Conservation (phyloP, 2,113 vertebrate genomes). For the Furnarius figulus region DNA sequence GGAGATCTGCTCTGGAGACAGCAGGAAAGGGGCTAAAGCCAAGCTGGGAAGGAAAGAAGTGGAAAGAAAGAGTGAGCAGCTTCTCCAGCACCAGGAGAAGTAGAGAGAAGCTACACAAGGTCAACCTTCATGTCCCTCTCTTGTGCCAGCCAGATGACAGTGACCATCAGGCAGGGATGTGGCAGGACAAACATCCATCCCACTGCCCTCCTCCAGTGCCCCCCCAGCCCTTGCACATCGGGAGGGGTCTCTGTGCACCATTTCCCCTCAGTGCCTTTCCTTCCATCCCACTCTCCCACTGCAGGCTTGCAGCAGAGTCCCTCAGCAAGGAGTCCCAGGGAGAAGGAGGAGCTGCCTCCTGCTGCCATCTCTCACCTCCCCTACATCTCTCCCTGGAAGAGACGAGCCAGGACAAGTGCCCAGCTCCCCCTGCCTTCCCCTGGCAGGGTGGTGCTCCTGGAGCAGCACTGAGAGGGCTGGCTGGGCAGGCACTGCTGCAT, state of each 20-base stretch:
- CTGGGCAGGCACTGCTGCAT: not conserved
- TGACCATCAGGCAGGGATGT: not conserved
- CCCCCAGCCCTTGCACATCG: not conserved
- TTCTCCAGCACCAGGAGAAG: not conserved
- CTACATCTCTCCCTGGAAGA: rapidly evolving
- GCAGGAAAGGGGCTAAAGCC: not conserved
- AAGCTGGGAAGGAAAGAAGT: not conserved
- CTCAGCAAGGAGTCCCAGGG: rapidly evolving
- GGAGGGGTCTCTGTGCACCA: not conserved
- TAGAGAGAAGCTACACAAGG: not conserved
- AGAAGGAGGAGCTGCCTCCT: not conserved
- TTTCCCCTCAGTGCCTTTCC: not conserved
- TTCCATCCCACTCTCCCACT: rapidly evolving
- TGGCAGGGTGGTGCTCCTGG: not conserved
- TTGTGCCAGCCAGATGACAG: not conserved
- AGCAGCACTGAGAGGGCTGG: not conserved
- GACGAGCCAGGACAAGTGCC: not conserved
- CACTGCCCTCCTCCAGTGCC: not conserved
- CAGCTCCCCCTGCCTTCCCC: not conserved
- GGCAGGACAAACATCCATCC: not conserved
- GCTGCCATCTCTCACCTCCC: too few species aligned
- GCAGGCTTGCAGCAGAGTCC: not conserved
- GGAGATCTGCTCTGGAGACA: not conserved
- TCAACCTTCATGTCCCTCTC: rapidly evolving
- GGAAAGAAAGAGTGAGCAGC: not conserved